phyloP scores from a whole-genome alignment of 2,888 invertebrate genomes.

The Thysanoteuthis rhombus region DNA sequence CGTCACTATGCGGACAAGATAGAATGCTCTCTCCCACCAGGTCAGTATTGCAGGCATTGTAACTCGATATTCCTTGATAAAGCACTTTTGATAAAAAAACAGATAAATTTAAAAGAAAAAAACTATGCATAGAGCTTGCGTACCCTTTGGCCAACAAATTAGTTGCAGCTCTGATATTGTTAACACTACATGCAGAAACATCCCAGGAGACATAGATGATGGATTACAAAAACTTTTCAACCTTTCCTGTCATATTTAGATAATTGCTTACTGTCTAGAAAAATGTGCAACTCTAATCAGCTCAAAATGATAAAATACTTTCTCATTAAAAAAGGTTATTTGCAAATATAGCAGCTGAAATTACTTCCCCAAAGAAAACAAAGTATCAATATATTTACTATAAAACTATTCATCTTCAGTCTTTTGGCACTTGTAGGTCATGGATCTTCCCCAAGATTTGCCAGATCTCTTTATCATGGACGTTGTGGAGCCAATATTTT shows the following conservation, averaged over 20 bases:
- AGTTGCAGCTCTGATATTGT: neutral
- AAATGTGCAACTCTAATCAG: neutral
- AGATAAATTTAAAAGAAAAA: no score
- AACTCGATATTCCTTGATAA: neutral
- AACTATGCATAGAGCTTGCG: neutral
- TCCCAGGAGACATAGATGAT: neutral
- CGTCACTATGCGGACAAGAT: neutral
- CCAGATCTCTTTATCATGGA: no score
- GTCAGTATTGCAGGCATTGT: neutral
- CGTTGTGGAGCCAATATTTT: no score
- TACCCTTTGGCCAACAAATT: neutral
- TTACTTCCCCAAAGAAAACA: neutral
- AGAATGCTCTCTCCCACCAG: neutral
- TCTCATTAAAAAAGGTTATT: neutral
- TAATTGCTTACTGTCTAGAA: neutral
- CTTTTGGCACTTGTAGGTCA: no score
- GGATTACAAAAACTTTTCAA: neutral
- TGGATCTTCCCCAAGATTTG: no score
- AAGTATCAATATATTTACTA: neutral
- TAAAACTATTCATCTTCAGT: no score
- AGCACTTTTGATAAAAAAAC: constrained; percentile 12
- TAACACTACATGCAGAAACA: neutral
- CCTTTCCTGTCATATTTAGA: neutral
- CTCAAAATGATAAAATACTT: neutral
- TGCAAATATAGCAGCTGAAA: neutral